Percentiles rank a stretch among this genome's conserved stretches.
These are phyloP conservation scores for Exephanes ischioxanthus DNA, from an alignment of 2,888 invertebrate species.

Conservation along the genomic window DNA sequence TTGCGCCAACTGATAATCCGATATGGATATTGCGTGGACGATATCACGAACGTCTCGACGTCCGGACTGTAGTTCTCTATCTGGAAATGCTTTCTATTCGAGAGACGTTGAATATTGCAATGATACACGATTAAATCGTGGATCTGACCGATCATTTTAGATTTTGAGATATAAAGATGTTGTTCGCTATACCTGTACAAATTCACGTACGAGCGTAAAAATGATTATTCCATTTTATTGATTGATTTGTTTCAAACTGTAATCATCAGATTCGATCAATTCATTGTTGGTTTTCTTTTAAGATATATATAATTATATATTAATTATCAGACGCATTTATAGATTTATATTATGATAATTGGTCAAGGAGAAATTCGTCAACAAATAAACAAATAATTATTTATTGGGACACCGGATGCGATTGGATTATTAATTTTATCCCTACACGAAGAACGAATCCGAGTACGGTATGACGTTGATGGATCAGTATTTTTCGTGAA, in stretches of 20 bases:
- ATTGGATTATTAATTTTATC: background rate
- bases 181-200: no score
- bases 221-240: background rate
- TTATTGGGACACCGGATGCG: background rate
- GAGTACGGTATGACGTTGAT: background rate
- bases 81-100: constrained; percentile 8
- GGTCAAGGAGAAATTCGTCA: no score
- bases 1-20: constrained; percentile 62
- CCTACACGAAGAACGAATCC: background rate
- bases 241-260: background rate
- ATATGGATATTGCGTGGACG: constrained; percentile 20
- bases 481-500: background rate
- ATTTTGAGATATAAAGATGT: constrained; percentile 3
- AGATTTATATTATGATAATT: no score
- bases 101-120: constrained; percentile 23
- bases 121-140: constrained; percentile 28
- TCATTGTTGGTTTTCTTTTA: background rate
- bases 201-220: no score
- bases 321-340: no score
- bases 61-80: constrained; percentile 12
- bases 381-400: no score
- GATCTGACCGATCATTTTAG: background rate
- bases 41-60: constrained; percentile 38
- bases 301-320: no score
- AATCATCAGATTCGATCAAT: background rate